Percentiles rank a stretch among this genome's conserved stretches.
Evolutionary conservation across 2,113 vertebrate genomes (phyloP).

Genomic region (Leptocoma aspasia): DNA sequence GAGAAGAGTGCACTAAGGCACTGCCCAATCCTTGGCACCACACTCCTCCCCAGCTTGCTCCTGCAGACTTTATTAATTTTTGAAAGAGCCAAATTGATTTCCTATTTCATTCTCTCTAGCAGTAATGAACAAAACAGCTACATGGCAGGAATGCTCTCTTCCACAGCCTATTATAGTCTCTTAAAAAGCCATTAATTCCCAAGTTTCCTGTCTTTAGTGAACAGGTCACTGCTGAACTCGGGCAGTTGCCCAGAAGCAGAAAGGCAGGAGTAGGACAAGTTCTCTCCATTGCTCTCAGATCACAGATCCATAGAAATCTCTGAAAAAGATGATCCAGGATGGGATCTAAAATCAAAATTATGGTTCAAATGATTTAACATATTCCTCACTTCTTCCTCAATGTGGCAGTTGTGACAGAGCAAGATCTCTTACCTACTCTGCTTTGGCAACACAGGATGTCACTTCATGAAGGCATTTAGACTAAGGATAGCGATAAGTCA

Average conservation of each 20-base stretch:
- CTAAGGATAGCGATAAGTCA: not conserved
- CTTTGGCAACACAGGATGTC: not conserved
- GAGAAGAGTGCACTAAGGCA: not conserved
- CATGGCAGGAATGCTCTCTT: not conserved
- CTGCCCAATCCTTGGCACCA: not conserved
- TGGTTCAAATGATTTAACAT: not conserved
- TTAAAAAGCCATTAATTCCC: conserved; percentile 36
- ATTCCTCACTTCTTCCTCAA: not conserved
- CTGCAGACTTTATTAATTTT: conserved; percentile 8
- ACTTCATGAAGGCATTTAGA: not conserved
- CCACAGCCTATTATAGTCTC: not conserved
- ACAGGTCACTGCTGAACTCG: not conserved
- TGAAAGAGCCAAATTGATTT: conserved; percentile 28
- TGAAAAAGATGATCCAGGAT: not conserved
- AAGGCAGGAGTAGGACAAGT: not conserved
- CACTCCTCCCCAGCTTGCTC: not conserved
- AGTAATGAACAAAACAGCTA: conserved; percentile 11
- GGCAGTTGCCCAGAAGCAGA: not conserved
- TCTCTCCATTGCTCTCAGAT: not conserved
- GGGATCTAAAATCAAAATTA: not conserved
- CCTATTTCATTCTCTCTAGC: conserved; percentile 4
- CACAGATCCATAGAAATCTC: not conserved
- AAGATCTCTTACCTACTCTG: not conserved
- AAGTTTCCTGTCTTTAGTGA: not conserved
- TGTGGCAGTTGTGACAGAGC: not conserved